phyloP scores from a whole-genome alignment of 1,140 invertebrate genomes.

The Lepidurus arcticus region DNA sequence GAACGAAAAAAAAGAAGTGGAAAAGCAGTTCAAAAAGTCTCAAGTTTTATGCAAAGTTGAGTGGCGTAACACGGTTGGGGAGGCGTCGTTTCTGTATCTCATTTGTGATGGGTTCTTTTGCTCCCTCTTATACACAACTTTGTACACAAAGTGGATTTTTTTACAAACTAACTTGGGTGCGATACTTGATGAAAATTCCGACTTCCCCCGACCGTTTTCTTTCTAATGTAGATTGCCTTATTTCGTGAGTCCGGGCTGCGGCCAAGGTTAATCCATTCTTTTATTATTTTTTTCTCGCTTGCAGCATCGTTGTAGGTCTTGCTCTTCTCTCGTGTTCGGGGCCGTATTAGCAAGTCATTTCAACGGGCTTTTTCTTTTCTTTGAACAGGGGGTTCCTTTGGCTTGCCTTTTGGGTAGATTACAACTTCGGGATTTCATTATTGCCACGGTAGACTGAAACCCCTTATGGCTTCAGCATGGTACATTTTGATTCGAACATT shows the following conservation, averaged over 20 bases:
- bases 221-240: slow-evolving; percentile 8
- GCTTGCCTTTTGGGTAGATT: no score
- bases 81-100: slow-evolving; percentile 21
- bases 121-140: no score
- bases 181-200: slow-evolving; percentile 3
- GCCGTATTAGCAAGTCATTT: slow-evolving; percentile 11
- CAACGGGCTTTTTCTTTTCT: not conserved
- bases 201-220: not conserved
- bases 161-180: not conserved
- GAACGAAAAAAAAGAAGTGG: not conserved
- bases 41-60: not conserved
- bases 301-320: not conserved
- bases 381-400: not conserved
- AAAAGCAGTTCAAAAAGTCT: not conserved
- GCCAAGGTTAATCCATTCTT: not conserved
- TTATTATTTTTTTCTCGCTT: not conserved
- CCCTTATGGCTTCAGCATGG: no score
- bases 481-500: no score
- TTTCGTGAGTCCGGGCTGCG: not conserved
- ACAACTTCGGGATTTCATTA: no score
- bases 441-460: no score
- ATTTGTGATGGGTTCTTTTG: not conserved
- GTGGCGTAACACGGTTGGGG: slow-evolving; percentile 20
- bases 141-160: not conserved
- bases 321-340: slow-evolving; percentile 4